A percentile compares a stretch with the other conserved stretches of the same genome.
Conservation (phyloP, 2,797 vertebrate species). For the Meriones psammophilus region DNA sequence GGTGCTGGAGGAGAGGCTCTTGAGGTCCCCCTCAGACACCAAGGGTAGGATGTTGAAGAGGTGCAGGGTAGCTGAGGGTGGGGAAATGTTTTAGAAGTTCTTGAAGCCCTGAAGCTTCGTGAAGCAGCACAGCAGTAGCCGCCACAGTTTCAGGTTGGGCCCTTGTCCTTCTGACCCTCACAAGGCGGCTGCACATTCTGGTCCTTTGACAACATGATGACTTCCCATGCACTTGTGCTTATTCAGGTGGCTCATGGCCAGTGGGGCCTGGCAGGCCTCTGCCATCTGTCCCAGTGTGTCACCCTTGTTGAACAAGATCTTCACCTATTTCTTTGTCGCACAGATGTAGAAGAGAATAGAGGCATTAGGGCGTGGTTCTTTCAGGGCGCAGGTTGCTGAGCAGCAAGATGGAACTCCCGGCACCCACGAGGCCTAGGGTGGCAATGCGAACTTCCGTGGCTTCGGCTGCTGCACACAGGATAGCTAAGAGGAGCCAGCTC, state of each 20-base stretch:
- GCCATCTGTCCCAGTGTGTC: conserved; percentile 93
- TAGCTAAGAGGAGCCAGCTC: conserved; percentile 93
- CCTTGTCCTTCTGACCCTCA: conserved; percentile 95
- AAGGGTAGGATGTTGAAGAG: conserved; percentile 96
- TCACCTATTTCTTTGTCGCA: conserved; percentile 95
- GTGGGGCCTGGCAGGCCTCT: conserved; percentile 92
- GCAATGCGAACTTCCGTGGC: conserved; percentile 92
- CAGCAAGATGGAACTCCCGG: conserved; percentile 95
- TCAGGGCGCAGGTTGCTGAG: conserved; percentile 97
- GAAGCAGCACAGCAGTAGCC: conserved; percentile 95
- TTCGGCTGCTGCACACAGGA: conserved; percentile 91
- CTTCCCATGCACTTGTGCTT: conserved; percentile 95
- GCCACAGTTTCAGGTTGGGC: conserved; percentile 95
- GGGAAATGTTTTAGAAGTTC: conserved; percentile 98
- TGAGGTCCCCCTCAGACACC: conserved; percentile 95
- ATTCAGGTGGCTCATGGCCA: conserved; percentile 97
- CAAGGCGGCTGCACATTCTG: conserved; percentile 95
- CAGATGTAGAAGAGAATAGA: conserved; percentile 99
- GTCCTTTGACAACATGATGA: conserved; percentile 95
- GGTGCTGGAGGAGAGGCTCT: conserved; percentile 93
- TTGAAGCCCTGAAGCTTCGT: conserved; percentile 98
- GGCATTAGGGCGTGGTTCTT: conserved; percentile 99
- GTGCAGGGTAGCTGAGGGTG: conserved; percentile 82
- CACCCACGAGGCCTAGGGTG: conserved; percentile 90
- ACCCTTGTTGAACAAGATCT: conserved; percentile 98